Base-by-base conservation (phyloP, 2,113 vertebrate genomes). In the Oreochromis aureus region DNA sequence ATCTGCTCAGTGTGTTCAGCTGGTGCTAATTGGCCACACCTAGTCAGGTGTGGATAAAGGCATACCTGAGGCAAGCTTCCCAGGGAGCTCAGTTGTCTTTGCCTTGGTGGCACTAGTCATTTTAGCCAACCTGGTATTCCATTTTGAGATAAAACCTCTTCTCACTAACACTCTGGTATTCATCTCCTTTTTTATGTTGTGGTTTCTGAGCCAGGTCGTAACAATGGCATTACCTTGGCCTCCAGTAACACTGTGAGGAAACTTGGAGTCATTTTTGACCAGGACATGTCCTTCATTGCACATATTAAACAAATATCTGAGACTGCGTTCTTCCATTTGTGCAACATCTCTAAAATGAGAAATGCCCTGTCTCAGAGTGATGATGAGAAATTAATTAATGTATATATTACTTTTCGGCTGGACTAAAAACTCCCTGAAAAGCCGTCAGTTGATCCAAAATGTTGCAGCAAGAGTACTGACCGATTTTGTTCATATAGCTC, bases 241-340 rank as follows among this genome's bases (percentile, higher is more conserved):
- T 59, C 24, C 24, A 59, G 56, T 16, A 59, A 59, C 3, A 0
- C 7, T 58, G 24, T 16, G 24, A 58, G 13, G 24, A 58, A 58
- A 7, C 56, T 58, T 30, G 24, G 24, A 30, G 24, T 58, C 24
- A 5, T 30, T 3, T 0, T 30, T 58, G 7, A 30, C 13, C 56
- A 30, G 24, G 24, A 58, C 0, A 58, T 58, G 55, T 58, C 24
- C 55, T 58, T 58, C 24, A 58, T 5, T 0, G 24, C 55, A 58
- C 55, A 27, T 8, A 8, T 58, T 0, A 58, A 58, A 58, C 24
- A 58, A 15, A 27, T 58, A 27, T 27, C 12, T 58, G 8, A 0
- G 55, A 58, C 24, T 58, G 55, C 12, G 0, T 58, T 58, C 55
- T 58, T 58, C 12, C 55, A 58, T 15, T 27, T 58, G 55, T 3